phyloP scores from a whole-genome alignment of 2,888 invertebrate genomes.

The Papilio gigon region DNA sequence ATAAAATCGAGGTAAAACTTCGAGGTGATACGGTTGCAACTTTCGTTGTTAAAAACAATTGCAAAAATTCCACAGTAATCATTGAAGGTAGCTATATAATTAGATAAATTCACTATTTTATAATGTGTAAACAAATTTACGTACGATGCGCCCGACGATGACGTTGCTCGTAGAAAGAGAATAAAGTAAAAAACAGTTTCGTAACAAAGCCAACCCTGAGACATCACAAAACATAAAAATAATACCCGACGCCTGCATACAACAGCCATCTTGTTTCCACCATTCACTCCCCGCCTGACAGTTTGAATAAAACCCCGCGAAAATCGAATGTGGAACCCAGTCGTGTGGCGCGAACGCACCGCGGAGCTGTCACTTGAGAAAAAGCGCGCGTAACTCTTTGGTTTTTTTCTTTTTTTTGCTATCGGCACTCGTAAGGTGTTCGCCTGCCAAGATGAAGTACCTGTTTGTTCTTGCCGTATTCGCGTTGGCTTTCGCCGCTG shows the following conservation, averaged over 20 bases:
- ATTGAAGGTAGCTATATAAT: slow-evolving; percentile 10
- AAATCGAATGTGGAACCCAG: slow-evolving; percentile 66
- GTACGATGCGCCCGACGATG: slow-evolving; percentile 36
- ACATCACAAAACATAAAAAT: slow-evolving; percentile 48
- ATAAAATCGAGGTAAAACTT: slow-evolving; percentile 18
- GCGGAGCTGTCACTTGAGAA: slow-evolving; percentile 57
- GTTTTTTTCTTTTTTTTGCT: slow-evolving; percentile 55
- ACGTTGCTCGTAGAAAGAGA: slow-evolving; percentile 27
- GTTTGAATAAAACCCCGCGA: slow-evolving; percentile 69
- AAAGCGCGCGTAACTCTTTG: slow-evolving; percentile 57
- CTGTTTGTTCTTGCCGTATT: slow-evolving; percentile 78
- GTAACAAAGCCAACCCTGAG: slow-evolving; percentile 66
- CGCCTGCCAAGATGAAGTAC: slow-evolving; percentile 80
- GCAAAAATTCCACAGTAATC: slow-evolving; percentile 16
- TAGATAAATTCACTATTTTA: slow-evolving; percentile 7
- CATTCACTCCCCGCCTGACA: slow-evolving; percentile 68
- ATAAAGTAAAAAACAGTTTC: slow-evolving; percentile 55
- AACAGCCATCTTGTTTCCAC: slow-evolving; percentile 51
- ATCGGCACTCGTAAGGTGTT: slow-evolving; percentile 61
- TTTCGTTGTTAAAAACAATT: slow-evolving; percentile 2
- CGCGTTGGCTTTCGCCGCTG: slow-evolving; percentile 81
- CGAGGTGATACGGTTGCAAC: slow-evolving; percentile 23
- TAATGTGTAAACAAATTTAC: slow-evolving; percentile 25
- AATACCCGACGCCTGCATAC: slow-evolving; percentile 40
- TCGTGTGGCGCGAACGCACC: slow-evolving; percentile 64